Base-by-base conservation (phyloP, 2,888 invertebrate species). In the Melipona bicolor region DNA sequence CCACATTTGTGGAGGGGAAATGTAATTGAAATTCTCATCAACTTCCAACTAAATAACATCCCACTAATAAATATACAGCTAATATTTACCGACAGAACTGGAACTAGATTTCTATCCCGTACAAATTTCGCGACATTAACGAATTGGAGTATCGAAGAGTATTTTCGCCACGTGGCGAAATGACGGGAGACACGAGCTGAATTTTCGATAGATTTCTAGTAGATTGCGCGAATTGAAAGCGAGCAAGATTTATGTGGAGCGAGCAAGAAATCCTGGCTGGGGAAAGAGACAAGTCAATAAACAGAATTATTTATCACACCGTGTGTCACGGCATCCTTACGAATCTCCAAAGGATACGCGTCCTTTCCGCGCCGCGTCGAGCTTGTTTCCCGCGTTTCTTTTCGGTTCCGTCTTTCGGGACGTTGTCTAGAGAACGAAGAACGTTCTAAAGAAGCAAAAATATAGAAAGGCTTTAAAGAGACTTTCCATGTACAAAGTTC, bases 271-370 rank as follows among this genome's bases (percentile, higher is more conserved):
- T 54, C 32, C 54, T 15, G 65, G 13, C 50, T 24, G 32, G 67
- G 19, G 50, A 75, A 69, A 65, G 65, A 50, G 59, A 79, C 64
- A 73, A 83, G 65, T 81, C 84, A 88, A 88, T 88, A 88, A 88
- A 89, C 84, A 87, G 89, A 88, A 88, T 88, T 88, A 88, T 88
- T 88, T 88, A 88, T 88, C 80, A 88, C 88, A 72, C 77, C 77
- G 86, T 71, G 50, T 74, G 81, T 84, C 79, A 65, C 70, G 74
- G 79, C 36, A 83, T 70, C 70, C 69, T 67, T 78, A 73, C 84
- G 79, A 74, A 88, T 80, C 77, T 81, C 84, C 50, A 52, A 61
- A 81, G 77, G 82, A 88, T 70, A 77, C 73, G 65, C 74, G 75
- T 84, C 72, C 77, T 84, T 74, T 61, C 67, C 59, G 70, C 64